These are phyloP conservation scores for Myripristis murdjan DNA, from an alignment of 2,797 vertebrate species.

Conservation along the genomic window DNA sequence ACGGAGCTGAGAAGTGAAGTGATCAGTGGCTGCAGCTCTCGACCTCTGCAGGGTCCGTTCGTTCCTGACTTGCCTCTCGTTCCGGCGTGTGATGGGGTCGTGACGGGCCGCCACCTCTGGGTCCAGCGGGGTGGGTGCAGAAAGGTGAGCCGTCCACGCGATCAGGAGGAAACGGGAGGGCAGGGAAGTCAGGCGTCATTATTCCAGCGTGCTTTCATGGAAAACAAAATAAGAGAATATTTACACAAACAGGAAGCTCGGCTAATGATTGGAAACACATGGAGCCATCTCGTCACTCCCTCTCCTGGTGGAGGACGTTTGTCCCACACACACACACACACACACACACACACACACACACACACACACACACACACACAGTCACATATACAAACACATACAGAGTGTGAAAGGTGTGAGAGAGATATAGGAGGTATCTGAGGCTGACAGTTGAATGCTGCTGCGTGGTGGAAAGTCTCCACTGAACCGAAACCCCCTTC, in stretches of 20 bases:
- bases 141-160: constrained; percentile 22
- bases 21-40: constrained; percentile 29
- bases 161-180: constrained; percentile 54
- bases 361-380: background rate
- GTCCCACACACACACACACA: constrained; percentile 8
- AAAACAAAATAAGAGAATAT: constrained; percentile 79
- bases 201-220: constrained; percentile 61
- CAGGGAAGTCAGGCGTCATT: constrained; percentile 68
- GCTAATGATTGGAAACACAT: constrained; percentile 75
- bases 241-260: constrained; percentile 81
- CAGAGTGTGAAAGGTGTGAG: constrained; percentile 28
- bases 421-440: constrained; percentile 21
- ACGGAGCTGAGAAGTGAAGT: no score
- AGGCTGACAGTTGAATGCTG: constrained; percentile 18
- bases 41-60: constrained; percentile 48
- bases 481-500: constrained; percentile 59
- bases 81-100: constrained; percentile 6
- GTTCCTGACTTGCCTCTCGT: constrained; percentile 32
- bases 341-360: constrained; percentile 2
- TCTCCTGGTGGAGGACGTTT: constrained; percentile 8
- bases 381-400: no score
- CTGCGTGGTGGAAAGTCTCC: constrained; percentile 49
- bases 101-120: constrained; percentile 18
- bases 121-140: constrained; percentile 17
- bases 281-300: constrained; percentile 24